phyloP scores from a whole-genome alignment of 2,113 vertebrate species.

The Cyprinus carpio region DNA sequence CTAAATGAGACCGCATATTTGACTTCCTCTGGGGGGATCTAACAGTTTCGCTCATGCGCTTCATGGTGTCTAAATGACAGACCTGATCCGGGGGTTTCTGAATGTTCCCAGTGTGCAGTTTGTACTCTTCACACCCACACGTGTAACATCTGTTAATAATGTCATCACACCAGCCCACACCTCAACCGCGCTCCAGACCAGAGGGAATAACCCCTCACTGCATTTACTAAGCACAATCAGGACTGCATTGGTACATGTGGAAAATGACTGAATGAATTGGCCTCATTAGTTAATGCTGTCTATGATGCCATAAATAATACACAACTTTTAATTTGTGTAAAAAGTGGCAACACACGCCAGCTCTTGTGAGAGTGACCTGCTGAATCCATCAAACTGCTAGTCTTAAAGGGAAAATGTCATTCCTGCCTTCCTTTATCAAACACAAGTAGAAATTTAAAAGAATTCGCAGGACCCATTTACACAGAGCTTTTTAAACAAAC shows the following conservation, averaged over 20 bases:
- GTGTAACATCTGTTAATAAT: constrained; percentile 26
- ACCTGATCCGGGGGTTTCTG: not conserved
- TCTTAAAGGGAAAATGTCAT: not conserved
- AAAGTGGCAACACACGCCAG: not conserved
- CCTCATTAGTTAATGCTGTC: constrained; percentile 70
- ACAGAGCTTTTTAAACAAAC: no score
- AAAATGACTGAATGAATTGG: constrained; percentile 53
- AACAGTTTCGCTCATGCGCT: not conserved
- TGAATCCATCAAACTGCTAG: not conserved
- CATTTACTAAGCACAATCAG: not conserved
- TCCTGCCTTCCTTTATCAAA: not conserved
- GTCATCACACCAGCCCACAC: not conserved
- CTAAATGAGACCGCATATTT: not conserved
- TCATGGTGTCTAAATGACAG: not conserved
- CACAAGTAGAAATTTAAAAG: not conserved
- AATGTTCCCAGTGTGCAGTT: not conserved
- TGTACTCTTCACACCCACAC: not conserved
- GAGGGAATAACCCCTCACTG: not conserved
- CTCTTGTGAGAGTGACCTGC: not conserved
- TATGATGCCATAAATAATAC: constrained; percentile 64
- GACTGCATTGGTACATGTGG: not conserved
- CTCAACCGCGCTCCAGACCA: not conserved
- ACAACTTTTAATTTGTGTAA: constrained; percentile 27
- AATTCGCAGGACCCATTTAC: no score
- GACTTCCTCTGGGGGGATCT: not conserved